Base-by-base conservation (phyloP, 2,113 vertebrate species). In the Phoenicopterus ruber region DNA sequence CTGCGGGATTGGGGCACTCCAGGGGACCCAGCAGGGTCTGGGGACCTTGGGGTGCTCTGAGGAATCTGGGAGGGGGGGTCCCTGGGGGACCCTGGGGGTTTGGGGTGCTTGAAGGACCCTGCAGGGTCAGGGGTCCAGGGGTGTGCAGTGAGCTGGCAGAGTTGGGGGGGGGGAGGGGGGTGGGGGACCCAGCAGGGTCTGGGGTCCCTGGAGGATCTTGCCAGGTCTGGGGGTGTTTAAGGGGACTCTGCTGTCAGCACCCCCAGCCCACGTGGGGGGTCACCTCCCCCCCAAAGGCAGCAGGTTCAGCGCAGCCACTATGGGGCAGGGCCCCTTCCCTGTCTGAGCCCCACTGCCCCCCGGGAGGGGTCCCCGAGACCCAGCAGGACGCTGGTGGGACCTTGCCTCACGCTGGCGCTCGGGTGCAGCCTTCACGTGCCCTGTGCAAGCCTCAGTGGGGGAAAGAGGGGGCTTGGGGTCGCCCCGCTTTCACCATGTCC, bases 101-200 rank as follows among this genome's bases (percentile, higher is more conserved):
- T 79, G 58, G 21, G 26, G 22, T 47, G 28, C 57, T n/a, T 57
- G 62, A 52, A 19, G 69, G 77, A 63, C 70, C 78, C 92, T 85
- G 94, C 93, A 73, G 86, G 95, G 34, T 59, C 80, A 36, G 34
- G 90, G 38, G 47, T 63, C 54, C 44, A 42, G 3, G 54, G 28
- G 12, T 21, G 55, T 32, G 59, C 46, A 47, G 19, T 21, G 74
- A 79, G 2, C 8, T 16, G 44, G 7, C 11, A n/a, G 20, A 16
- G 2, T 10, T 7, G 8, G 29, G 24, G 40, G 12, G 15, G 38
- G 19, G 57, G 13, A 17, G n/a, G n/a, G 29, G 7, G 2, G 0
- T 21, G 83, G 34, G 47, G 73, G 22, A 18, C 50, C 59, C 92
- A 73, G 82, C 89, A 66, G 89, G 88, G 17, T 63, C 59, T 44